These are phyloP conservation scores for Brachyalestes nurse DNA, from an alignment of 2,797 vertebrate genomes.

Conservation along the genomic window DNA sequence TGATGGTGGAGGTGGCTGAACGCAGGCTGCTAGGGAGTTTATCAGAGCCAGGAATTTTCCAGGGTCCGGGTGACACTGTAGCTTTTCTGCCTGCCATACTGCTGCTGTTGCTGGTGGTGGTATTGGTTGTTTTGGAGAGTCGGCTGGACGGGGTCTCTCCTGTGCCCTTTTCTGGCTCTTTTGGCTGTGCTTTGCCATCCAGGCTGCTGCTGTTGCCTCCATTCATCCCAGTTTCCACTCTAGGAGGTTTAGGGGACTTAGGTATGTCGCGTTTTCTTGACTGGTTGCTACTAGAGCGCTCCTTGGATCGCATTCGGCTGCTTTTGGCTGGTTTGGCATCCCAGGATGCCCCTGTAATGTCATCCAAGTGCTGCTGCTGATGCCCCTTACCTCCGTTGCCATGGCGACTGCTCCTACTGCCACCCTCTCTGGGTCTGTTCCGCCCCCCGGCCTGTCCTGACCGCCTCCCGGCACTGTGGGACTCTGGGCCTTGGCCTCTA, in stretches of 20 bases:
- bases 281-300: constrained; percentile 64
- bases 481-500: constrained; percentile 80
- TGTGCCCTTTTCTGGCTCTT: constrained; percentile 76
- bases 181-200: constrained; percentile 70
- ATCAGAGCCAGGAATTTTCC: constrained; percentile 96
- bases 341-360: constrained; percentile 71
- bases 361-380: constrained; percentile 51
- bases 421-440: constrained; percentile 75
- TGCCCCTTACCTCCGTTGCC: constrained; percentile 62
- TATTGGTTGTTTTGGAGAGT: constrained; percentile 67
- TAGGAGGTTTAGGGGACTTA: constrained; percentile 71
- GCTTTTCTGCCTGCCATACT: constrained; percentile 83
- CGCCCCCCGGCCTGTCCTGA: constrained; percentile 75
- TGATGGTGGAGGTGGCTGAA: constrained; percentile 89
- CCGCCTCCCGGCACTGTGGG: constrained; percentile 74
- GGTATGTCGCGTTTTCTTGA: constrained; percentile 75
- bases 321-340: constrained; percentile 77
- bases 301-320: constrained; percentile 79
- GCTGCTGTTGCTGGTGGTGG: constrained; percentile 61
- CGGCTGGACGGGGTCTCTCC: constrained; percentile 79
- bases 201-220: constrained; percentile 68
- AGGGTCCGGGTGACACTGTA: constrained; percentile 92
- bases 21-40: constrained; percentile 90
- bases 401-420: constrained; percentile 85
- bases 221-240: constrained; percentile 71